phyloP scores from a whole-genome alignment of 2,113 vertebrate genomes.

The Phaethornis superciliosus region DNA sequence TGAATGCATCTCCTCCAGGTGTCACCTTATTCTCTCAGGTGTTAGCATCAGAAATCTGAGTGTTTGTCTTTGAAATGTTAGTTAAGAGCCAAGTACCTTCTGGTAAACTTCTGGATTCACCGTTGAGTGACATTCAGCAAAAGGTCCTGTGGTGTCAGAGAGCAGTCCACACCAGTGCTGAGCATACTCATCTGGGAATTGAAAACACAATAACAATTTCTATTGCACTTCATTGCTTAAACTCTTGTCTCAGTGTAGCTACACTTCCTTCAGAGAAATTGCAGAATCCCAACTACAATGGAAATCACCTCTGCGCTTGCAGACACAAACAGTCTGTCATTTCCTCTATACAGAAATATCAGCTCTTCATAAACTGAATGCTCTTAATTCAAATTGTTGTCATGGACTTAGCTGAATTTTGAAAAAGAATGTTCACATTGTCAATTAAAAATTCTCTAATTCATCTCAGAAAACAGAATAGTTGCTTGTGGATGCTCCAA shows the following conservation, averaged over 20 bases:
- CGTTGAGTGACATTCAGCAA: constrained; percentile 83
- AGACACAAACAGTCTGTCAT: background rate
- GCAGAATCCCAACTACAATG: background rate
- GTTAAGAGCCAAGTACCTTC: constrained; percentile 74
- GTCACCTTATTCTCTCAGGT: background rate
- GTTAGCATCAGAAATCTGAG: background rate
- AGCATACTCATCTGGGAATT: constrained; percentile 84
- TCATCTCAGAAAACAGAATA: background rate
- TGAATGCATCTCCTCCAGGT: background rate
- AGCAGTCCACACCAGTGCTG: constrained; percentile 87
- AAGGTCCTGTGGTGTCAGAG: constrained; percentile 73
- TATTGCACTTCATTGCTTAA: background rate
- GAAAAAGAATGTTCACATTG: background rate
- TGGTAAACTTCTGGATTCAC: constrained; percentile 81
- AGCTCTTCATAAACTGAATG: background rate
- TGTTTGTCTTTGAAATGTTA: background rate
- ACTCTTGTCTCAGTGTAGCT: background rate
- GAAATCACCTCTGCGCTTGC: background rate
- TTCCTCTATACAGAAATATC: background rate
- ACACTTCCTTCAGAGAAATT: background rate
- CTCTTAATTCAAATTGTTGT: background rate
- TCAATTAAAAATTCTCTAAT: background rate
- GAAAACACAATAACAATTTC: background rate
- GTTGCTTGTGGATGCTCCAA: background rate
- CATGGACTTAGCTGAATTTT: background rate